Evolutionary conservation across 1,140 invertebrate species (phyloP), one percentile per base, ranked within the genome.

Genomic region (Drosophila kurseongensis): DNA sequence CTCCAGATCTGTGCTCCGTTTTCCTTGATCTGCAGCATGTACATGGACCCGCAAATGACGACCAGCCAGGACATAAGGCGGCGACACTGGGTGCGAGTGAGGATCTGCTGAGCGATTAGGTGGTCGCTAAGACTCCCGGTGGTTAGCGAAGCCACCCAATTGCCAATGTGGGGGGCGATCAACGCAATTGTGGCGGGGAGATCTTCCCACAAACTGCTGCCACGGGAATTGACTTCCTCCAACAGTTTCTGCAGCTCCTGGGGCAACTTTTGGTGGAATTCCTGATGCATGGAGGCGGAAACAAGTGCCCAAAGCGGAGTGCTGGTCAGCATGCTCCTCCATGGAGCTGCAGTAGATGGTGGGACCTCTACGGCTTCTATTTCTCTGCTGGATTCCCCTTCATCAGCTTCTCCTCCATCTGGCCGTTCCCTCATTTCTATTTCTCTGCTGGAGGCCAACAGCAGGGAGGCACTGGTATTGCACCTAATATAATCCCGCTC

Each of bases 251-350:
- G 97, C 10, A 98, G 93, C 79, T 97, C 96, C 13, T 96, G 97
- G 13, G 98, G 94, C 92, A 98, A 94, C 5, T 96, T 97, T 80
- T 97, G 97, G 82, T 97, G 96, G 0, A 97, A 98, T 90, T 97
- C 96, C 84, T 97, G 96, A 12, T 89, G 78, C 82, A 94, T 91
- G 82, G 98, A 97, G 13, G 93, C 93, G 42, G 93, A 93, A 9
- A 95, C 92, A n/a, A 95, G 80, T 3, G 95, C 95, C 94, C 94
- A 95, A 5, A 95, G 62, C 0, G 95, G 94, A 2, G 93, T 91
- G 5, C 96, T 97, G 40, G 92, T 94, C 0, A 97, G 91, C 38
- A 95, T 94, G 5, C 92, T 93, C 45, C 93, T 92, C 94, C 94
- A 95, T 0, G 94, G 94, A 27, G 94, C 93, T 89, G 91, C 29